Evolutionary conservation across 2,113 vertebrate genomes (phyloP).

Genomic region (Martes martes): DNA sequence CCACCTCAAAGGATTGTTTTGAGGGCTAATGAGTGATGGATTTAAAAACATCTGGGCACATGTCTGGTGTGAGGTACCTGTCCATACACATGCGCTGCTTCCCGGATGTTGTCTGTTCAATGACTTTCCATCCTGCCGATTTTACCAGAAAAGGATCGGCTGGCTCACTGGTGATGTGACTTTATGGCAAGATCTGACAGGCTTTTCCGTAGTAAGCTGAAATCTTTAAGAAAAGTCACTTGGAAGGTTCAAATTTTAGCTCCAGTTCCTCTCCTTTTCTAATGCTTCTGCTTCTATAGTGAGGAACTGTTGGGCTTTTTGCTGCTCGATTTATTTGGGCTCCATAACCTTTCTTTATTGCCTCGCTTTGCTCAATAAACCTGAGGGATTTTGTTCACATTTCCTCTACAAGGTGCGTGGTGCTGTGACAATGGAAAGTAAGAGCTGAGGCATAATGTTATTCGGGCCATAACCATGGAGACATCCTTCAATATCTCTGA

Average conservation of each 20-base stretch:
- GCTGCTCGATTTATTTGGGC: constrained; percentile 9
- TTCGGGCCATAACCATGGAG: background rate
- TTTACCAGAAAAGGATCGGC: background rate
- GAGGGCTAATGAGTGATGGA: background rate
- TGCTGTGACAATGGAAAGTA: background rate
- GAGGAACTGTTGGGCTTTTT: background rate
- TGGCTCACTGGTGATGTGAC: background rate
- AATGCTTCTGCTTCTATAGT: background rate
- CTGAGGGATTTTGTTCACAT: constrained; percentile 22
- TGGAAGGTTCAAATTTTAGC: background rate
- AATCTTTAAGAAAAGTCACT: background rate
- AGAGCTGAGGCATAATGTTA: background rate
- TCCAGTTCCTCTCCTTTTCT: background rate
- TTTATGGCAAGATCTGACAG: background rate
- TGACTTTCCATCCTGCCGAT: background rate
- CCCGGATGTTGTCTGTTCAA: background rate
- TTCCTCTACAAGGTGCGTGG: background rate
- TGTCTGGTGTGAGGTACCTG: background rate
- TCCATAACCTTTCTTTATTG: constrained; percentile 31
- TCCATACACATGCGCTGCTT: background rate
- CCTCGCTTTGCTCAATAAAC: constrained; percentile 34
- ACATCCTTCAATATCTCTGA: background rate
- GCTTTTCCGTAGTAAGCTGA: background rate
- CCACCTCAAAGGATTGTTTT: background rate
- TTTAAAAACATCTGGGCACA: background rate